Percentiles rank a stretch among this genome's conserved stretches.
phyloP scores from a whole-genome alignment of 2,113 vertebrate genomes.

The Sclerurus mexicanus region DNA sequence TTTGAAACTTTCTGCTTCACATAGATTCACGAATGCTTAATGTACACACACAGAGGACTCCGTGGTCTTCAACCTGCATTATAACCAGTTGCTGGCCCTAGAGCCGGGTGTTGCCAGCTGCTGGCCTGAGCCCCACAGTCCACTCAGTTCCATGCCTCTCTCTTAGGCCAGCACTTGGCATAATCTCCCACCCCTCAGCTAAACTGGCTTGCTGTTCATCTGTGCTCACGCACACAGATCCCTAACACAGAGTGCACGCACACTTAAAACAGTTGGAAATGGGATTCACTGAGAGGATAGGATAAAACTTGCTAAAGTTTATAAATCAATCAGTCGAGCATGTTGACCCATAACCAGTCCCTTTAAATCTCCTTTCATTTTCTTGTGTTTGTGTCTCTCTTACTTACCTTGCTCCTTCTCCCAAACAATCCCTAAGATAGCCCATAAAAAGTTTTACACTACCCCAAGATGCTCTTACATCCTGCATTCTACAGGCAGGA shows the following conservation, averaged over 20 bases:
- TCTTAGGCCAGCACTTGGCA: background rate
- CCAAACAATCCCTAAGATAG: background rate
- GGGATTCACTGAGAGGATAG: background rate
- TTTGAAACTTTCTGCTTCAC: slow-evolving; percentile 9
- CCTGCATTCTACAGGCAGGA: background rate
- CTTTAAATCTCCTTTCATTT: background rate
- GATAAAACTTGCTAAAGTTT: background rate
- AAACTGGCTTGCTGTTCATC: background rate
- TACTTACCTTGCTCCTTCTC: background rate
- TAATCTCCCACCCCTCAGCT: background rate
- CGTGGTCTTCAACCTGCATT: background rate
- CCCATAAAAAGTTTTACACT: background rate
- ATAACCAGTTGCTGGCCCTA: fast-evolving
- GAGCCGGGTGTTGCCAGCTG: background rate
- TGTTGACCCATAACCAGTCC: background rate
- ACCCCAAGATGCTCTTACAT: background rate
- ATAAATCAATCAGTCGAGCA: background rate
- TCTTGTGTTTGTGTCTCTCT: background rate
- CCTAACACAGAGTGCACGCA: fast-evolving
- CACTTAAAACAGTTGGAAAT: background rate
- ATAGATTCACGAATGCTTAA: background rate
- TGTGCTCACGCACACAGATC: background rate
- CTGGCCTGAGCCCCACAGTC: background rate
- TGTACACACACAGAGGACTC: background rate
- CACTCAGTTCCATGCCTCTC: background rate